These are phyloP conservation scores for Dicrurus megarhynchus DNA, from an alignment of 2,113 vertebrate species.

Conservation along the genomic window DNA sequence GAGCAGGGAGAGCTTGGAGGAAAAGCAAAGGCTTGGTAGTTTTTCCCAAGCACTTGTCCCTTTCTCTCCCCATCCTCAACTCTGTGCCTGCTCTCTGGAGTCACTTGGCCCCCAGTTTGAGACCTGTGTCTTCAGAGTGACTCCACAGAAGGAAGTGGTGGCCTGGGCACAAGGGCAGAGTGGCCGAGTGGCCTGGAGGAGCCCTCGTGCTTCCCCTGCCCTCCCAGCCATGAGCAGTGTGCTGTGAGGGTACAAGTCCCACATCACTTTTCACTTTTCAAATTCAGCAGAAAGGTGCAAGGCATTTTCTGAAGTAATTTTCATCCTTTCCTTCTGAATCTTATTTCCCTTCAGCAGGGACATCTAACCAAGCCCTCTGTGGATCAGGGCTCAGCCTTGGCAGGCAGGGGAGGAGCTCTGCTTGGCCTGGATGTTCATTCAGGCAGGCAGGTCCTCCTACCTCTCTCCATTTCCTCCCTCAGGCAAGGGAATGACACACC, in stretches of 20 bases:
- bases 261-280: neutral
- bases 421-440: neutral
- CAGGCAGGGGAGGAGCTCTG: neutral
- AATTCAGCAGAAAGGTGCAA: neutral
- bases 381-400: neutral
- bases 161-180: neutral
- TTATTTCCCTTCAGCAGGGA: neutral
- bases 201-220: fast-evolving
- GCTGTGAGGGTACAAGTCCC: fast-evolving
- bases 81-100: neutral
- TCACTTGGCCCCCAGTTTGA: neutral
- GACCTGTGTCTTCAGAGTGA: neutral
- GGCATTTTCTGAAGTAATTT: neutral
- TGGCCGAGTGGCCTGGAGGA: neutral
- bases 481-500: neutral
- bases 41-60: neutral
- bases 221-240: fast-evolving
- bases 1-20: neutral
- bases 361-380: neutral
- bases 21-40: neutral
- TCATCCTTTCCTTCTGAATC: neutral
- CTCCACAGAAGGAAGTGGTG: neutral
- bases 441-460: neutral
- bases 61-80: neutral
- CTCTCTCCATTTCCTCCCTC: neutral